Evolutionary conservation across 30 jellyfish, hydroid and myxozoan species (phyloP), one percentile per base, ranked within the genome.

Genomic region (Hydractinia echinata): DNA sequence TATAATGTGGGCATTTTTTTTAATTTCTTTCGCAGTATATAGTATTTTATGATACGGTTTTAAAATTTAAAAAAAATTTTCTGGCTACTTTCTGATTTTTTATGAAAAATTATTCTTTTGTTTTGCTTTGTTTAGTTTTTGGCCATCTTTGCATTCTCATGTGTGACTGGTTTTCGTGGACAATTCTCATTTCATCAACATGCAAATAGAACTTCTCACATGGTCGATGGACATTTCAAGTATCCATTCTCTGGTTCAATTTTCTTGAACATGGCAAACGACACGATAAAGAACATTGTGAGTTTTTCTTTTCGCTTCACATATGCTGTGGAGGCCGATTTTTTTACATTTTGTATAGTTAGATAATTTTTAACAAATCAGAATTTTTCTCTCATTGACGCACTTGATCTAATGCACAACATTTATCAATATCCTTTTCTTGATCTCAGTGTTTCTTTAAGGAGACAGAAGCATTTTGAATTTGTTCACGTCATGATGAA

Each of bases 81-180:
- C n/a, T 10, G 15, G 83, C 79, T 30, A 11, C 44, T 74, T 16
- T 19, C 77, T 14, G 21, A 30, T 10, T n/a, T 30, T 10, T 14
- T 73, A n/a, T 39, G 76, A 39, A 16, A 73, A 11, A 73, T 73
- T 20, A 15, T 20, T 39, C 49, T 79, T 81, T 13, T 49, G 10
- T 58, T 4, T 50, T 8, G 10, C 67, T 54, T 54, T 13, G 72
- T 82, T 5, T 60, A 87, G 96, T 72, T 87, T 39, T 87, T 91
- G 55, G 97, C 97, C 56, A 91, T 91, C 49, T 91, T 91, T 91
- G 97, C 97, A 66, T 91, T 91, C 83, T 88, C 97, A 53, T 74
- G 96, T 44, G 91, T 94, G 66, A 91, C 97, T 76, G 97, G 96
- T 56, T 91, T 67, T 67, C 79, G 97, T 5, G 97, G 97, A 2